Conservation (phyloP, 2,113 vertebrate species). For the Gymnorhina tibicen region DNA sequence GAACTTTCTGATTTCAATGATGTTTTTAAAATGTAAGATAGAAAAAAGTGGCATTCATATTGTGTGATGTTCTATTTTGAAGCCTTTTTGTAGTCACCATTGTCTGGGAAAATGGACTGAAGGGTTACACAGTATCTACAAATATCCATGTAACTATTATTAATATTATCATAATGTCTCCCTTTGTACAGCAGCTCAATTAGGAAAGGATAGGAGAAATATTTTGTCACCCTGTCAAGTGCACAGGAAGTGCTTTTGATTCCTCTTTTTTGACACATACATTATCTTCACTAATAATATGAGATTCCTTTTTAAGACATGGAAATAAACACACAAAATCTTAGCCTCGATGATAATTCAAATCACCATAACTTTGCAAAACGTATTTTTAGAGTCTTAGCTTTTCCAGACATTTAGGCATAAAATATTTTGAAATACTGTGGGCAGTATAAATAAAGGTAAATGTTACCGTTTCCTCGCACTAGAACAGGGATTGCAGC, state of each 20-base stretch:
- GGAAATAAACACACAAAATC: conserved; percentile 68
- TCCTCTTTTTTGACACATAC: conserved; percentile 82
- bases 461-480: background rate
- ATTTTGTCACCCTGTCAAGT: conserved; percentile 97
- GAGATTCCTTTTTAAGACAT: conserved; percentile 69
- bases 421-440: conserved; percentile 47
- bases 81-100: conserved; percentile 85
- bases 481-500: background rate
- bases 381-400: background rate
- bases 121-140: conserved; percentile 88
- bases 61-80: conserved; percentile 92
- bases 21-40: conserved; percentile 91
- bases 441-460: conserved; percentile 8
- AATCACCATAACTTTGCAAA: background rate
- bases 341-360: conserved; percentile 35
- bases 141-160: conserved; percentile 92
- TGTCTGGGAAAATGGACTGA: conserved; percentile 89
- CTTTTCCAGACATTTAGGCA: conserved; percentile 4
- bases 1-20: conserved; percentile 99
- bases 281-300: conserved; percentile 77
- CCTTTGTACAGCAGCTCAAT: conserved; percentile 84
- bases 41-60: conserved; percentile 98
- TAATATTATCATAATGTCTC: conserved; percentile 88
- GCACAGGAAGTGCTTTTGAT: conserved; percentile 83
- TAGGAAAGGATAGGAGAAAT: conserved; percentile 92